phyloP scores from a whole-genome alignment of 1,140 invertebrate genomes.

The Nasonia longicornis region DNA sequence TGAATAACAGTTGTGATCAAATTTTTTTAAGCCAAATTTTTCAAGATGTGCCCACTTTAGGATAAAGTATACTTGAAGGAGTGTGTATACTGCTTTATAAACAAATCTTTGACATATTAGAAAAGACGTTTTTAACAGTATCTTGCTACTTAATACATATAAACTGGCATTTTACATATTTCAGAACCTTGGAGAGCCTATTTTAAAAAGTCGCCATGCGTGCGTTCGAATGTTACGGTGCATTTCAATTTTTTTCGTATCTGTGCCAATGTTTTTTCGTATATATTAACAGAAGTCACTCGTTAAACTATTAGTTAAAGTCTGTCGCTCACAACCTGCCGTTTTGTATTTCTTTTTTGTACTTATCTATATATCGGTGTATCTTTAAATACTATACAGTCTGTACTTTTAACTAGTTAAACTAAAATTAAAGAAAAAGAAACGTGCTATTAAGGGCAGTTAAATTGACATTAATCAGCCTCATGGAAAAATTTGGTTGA shows the following conservation, averaged over 20 bases:
- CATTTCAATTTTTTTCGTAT: slow-evolving; percentile 22
- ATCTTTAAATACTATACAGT: slow-evolving; percentile 23
- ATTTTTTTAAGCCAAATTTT: not conserved
- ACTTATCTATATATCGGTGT: slow-evolving; percentile 34
- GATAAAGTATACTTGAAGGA: not conserved
- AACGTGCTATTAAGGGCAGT: not conserved
- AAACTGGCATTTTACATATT: slow-evolving; percentile 26
- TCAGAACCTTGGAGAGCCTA: not conserved
- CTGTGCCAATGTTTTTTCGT: slow-evolving; percentile 33
- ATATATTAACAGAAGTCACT: slow-evolving; percentile 35
- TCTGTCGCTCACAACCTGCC: slow-evolving; percentile 19
- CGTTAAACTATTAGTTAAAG: slow-evolving; percentile 28
- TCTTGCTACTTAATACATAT: not conserved
- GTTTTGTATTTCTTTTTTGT: slow-evolving; percentile 37
- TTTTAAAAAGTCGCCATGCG: slow-evolving; percentile 29
- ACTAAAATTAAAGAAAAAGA: slow-evolving; percentile 34
- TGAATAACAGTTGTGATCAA: not conserved
- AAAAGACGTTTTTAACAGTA: slow-evolving; percentile 30
- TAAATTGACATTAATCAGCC: not conserved
- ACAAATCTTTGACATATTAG: slow-evolving; percentile 12
- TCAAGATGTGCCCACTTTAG: not conserved
- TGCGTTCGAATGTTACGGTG: slow-evolving; percentile 1
- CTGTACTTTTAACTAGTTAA: slow-evolving; percentile 34
- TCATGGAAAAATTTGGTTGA: not conserved
- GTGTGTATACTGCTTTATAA: not conserved